Percentiles rank a stretch among this genome's conserved stretches.
phyloP scores from a whole-genome alignment of 1,140 invertebrate species.

The Pseudomyrmex flavicornis region DNA sequence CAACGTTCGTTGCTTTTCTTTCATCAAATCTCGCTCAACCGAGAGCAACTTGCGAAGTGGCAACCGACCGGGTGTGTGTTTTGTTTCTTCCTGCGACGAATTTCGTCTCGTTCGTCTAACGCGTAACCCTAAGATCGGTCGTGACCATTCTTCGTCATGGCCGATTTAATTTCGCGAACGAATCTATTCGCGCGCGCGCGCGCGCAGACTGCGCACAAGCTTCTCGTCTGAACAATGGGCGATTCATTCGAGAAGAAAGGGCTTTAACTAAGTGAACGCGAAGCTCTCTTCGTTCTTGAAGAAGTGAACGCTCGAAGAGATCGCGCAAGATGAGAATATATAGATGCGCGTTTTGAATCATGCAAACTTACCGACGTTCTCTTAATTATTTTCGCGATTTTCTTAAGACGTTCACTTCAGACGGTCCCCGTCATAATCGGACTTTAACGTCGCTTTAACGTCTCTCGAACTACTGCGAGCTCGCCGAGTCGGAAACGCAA shows the following conservation, averaged over 20 bases:
- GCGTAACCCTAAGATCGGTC: constrained; percentile 32
- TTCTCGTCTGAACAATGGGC: constrained; percentile 29
- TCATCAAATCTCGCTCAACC: constrained; percentile 50
- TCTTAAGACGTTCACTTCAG: neutral
- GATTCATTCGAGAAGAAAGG: constrained; percentile 40
- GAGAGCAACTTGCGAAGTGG: constrained; percentile 31
- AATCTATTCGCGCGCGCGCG: constrained; percentile 26
- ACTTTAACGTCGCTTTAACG: constrained; percentile 5
- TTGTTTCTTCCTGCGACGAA: constrained; percentile 10
- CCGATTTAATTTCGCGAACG: constrained; percentile 52
- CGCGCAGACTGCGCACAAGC: neutral
- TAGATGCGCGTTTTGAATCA: constrained; percentile 29
- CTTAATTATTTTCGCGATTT: constrained; percentile 46
- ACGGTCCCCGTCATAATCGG: neutral
- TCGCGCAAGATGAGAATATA: neutral
- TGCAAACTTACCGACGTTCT: constrained; percentile 7
- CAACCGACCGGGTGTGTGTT: constrained; percentile 18
- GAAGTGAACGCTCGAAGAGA: neutral
- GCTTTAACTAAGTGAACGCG: constrained; percentile 15
- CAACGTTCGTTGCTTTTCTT: constrained; percentile 22
- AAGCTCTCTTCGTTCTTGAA: constrained; percentile 2
- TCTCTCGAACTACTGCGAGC: constrained; percentile 21
- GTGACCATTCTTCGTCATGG: constrained; percentile 28
- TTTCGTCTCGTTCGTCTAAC: constrained; percentile 1
- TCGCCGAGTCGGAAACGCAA: constrained; percentile 16